Conservation (phyloP, 2,113 vertebrate genomes). For the Percina caprodes region DNA sequence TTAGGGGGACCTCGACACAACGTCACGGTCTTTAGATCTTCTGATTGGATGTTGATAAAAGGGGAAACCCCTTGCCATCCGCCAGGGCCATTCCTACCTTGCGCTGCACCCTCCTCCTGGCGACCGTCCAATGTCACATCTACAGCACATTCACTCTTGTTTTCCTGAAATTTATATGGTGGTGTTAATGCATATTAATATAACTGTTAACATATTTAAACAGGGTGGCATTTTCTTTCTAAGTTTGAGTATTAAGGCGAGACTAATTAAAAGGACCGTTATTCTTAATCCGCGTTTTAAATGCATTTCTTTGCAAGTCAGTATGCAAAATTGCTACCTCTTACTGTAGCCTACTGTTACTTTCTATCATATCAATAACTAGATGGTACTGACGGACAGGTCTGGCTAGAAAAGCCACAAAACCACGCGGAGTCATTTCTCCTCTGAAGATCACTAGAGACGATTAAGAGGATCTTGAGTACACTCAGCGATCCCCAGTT, state of each 20-base stretch:
- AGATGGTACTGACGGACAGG: not conserved
- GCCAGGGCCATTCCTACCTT: constrained; percentile 38
- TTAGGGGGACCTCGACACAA: constrained; percentile 58
- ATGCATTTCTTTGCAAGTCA: not conserved
- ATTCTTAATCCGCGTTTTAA: not conserved
- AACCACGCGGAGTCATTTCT: constrained; percentile 53
- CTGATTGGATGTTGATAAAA: constrained; percentile 72
- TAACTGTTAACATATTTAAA: not conserved
- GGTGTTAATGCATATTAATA: not conserved
- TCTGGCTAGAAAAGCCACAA: not conserved
- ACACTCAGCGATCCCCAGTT: constrained; percentile 30
- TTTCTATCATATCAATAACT: not conserved
- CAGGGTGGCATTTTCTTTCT: not conserved
- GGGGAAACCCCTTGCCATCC: constrained; percentile 61
- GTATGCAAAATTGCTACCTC: not conserved
- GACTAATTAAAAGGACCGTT: no score
- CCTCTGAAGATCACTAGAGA: constrained; percentile 23
- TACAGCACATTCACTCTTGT: constrained; percentile 3
- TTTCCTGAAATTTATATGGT: not conserved
- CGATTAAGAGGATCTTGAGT: no score
- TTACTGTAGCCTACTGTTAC: not conserved
- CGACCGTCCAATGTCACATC: constrained; percentile 49
- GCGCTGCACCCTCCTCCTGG: constrained; percentile 42
- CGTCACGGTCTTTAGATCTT: constrained; percentile 57
- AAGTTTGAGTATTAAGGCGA: not conserved